Evolutionary conservation across 2,888 invertebrate genomes (phyloP).

Genomic region (Abrostola triplasia): DNA sequence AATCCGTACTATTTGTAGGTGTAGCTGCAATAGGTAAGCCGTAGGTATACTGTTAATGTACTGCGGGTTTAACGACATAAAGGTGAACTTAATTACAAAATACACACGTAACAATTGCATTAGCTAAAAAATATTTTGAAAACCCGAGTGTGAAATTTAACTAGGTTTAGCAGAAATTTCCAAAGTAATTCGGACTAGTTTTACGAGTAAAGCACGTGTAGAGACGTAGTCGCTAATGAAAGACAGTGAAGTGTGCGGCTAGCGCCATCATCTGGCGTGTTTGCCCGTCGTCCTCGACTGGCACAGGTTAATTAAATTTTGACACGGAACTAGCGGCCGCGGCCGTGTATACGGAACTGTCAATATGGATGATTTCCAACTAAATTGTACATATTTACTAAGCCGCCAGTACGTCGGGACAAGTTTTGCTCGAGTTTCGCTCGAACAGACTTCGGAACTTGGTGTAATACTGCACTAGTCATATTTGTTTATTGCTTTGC

Average conservation of each 20-base stretch:
- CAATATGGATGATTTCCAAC: constrained; percentile 38
- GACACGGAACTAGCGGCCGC: constrained; percentile 62
- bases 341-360: constrained; percentile 23
- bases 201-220: constrained; percentile 51
- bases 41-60: not conserved
- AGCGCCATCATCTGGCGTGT: constrained; percentile 53
- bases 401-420: constrained; percentile 4
- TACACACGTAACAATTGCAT: not conserved
- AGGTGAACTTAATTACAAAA: not conserved
- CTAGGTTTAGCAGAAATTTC: constrained; percentile 26
- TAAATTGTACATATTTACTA: constrained; percentile 27
- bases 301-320: constrained; percentile 75
- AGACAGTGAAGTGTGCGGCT: constrained; percentile 61
- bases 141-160: constrained; percentile 12
- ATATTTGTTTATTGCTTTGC: constrained; percentile 42
- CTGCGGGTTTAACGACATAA: not conserved
- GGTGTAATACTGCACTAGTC: constrained; percentile 32
- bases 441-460: constrained; percentile 7
- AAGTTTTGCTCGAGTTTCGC: constrained; percentile 24
- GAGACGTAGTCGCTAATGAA: constrained; percentile 66
- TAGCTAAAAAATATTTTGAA: not conserved
- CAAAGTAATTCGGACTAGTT: constrained; percentile 30
- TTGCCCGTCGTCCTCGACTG: constrained; percentile 47
- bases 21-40: not conserved
- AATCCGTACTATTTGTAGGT: constrained; percentile 20